A percentile compares a stretch with the other conserved stretches of the same genome.
phyloP scores from a whole-genome alignment of 2,113 vertebrate species.

The Monarcha castaneiventris region DNA sequence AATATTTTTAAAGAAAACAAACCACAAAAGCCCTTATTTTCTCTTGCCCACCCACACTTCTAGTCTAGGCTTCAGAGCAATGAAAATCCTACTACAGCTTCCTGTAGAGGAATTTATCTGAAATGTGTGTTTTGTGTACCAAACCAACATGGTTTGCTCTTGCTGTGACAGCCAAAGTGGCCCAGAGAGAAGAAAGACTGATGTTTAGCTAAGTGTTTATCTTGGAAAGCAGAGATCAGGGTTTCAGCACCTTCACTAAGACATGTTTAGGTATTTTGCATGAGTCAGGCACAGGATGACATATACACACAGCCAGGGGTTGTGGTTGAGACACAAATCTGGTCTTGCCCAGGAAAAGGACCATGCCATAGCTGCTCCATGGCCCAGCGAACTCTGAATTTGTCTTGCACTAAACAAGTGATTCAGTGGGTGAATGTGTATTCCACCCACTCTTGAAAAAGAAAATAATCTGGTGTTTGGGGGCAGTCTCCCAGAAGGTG shows the following conservation, averaged over 20 bases:
- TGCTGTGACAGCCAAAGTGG: not conserved
- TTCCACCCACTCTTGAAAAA: not conserved
- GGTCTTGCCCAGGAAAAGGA: not conserved
- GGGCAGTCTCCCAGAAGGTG: not conserved
- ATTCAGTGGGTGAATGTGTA: not conserved
- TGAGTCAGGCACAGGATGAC: not conserved
- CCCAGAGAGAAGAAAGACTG: not conserved
- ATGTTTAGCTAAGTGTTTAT: not conserved
- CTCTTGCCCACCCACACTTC: not conserved
- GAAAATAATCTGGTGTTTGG: not conserved
- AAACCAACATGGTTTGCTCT: not conserved
- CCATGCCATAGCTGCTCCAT: not conserved
- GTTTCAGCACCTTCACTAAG: not conserved
- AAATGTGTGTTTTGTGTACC: not conserved
- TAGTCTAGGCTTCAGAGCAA: not conserved
- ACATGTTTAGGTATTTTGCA: not conserved
- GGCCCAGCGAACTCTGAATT: not conserved
- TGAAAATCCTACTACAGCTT: not conserved
- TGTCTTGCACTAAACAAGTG: not conserved
- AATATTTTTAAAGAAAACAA: not conserved
- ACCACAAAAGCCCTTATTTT: constrained; percentile 7
- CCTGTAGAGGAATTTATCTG: not conserved
- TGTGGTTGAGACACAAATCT: fast-evolving
- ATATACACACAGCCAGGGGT: not conserved
- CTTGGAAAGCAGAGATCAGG: not conserved